Evolutionary conservation across 2,888 invertebrate species (phyloP).

Genomic region (Nebria brevicollis): DNA sequence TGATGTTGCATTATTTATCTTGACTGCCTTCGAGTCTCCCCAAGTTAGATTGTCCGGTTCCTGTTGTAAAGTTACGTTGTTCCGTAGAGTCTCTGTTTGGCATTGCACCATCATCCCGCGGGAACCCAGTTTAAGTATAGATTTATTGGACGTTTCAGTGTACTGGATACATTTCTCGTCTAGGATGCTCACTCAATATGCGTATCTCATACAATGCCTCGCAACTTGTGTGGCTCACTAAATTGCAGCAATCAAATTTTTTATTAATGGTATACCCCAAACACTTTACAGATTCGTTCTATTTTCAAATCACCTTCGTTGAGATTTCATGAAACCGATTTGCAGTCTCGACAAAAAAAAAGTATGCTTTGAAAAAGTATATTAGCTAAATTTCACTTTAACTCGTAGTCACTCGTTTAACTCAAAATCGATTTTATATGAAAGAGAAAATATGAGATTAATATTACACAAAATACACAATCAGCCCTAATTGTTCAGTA

Average conservation of each 20-base stretch:
- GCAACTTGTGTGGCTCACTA: background rate
- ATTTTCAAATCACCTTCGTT: background rate
- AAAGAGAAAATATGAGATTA: too few relatives aligned
- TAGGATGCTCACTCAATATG: background rate
- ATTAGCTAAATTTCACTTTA: too few relatives aligned
- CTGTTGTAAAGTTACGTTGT: constrained; percentile 39
- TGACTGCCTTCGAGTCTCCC: constrained; percentile 31
- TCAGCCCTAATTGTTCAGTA: too few relatives aligned
- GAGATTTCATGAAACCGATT: background rate
- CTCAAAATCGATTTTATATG: too few relatives aligned
- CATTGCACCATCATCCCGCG: constrained; percentile 26
- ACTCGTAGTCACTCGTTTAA: too few relatives aligned
- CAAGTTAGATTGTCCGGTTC: constrained; percentile 45
- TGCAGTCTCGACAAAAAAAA: background rate
- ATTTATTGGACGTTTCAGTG: constrained; percentile 34
- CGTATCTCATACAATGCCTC: background rate
- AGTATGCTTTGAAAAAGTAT: background rate
- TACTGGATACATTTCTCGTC: constrained; percentile 11
- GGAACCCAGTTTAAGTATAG: constrained; percentile 42
- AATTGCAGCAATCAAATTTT: background rate
- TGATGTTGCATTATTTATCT: constrained; percentile 46
- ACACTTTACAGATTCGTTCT: background rate
- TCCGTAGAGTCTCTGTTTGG: constrained; percentile 10
- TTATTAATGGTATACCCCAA: background rate
- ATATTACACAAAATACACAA: too few relatives aligned